Evolutionary conservation across 1,140 invertebrate species (phyloP).

Genomic region (Ceratoteleas bidentatus): DNA sequence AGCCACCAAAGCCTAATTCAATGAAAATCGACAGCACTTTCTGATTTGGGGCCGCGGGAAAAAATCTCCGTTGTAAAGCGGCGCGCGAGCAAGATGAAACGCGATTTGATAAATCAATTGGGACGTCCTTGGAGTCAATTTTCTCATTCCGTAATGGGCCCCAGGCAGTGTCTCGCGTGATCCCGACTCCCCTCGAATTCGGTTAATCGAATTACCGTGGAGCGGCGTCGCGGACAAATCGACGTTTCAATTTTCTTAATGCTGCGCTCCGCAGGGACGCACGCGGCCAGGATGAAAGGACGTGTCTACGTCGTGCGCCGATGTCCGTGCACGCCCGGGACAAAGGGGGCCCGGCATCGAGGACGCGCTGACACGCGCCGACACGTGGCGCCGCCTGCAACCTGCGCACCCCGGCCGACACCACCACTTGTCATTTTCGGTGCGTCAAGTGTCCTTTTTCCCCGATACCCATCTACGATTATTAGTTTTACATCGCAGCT

Average conservation of each 20-base stretch:
- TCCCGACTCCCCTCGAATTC: slow-evolving; percentile 59
- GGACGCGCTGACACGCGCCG: slow-evolving; percentile 71
- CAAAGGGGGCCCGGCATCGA: slow-evolving; percentile 32
- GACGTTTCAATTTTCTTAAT: slow-evolving; percentile 82
- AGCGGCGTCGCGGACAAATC: slow-evolving; percentile 78
- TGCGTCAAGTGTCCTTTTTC: slow-evolving; percentile 35
- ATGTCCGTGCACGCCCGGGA: slow-evolving; percentile 30
- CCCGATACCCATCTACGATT: slow-evolving; percentile 24
- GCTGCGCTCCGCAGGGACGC: slow-evolving; percentile 61
- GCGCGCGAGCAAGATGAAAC: neutral
- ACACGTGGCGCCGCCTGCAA: slow-evolving; percentile 72
- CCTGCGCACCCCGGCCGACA: slow-evolving; percentile 57
- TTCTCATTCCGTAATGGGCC: slow-evolving; percentile 61
- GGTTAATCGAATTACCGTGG: slow-evolving; percentile 79
- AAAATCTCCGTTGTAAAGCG: slow-evolving; percentile 9
- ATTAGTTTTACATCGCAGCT: slow-evolving; percentile 26
- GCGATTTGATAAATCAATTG: slow-evolving; percentile 63
- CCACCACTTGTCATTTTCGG: slow-evolving; percentile 63
- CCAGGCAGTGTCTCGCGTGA: slow-evolving; percentile 40
- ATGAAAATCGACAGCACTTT: too few species aligned
- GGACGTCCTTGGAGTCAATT: slow-evolving; percentile 55
- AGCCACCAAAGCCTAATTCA: too few species aligned
- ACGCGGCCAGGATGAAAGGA: slow-evolving; percentile 57
- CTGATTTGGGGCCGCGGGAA: neutral
- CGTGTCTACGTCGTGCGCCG: slow-evolving; percentile 49